Conservation (phyloP, 1,140 invertebrate genomes). For the Micrasema longulum region DNA sequence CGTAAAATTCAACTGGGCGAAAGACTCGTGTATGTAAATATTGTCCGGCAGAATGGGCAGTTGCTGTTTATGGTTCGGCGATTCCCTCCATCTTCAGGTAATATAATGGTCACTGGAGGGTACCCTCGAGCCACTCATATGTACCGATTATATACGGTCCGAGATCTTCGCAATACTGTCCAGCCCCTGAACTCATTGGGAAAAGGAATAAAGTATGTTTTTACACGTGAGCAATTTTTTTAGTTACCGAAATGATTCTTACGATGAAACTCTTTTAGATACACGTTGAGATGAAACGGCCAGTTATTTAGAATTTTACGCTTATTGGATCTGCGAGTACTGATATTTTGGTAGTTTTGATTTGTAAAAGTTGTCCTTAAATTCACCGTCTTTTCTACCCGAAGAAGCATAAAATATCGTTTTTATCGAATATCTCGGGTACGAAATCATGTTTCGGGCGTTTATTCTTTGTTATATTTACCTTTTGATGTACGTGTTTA, state of each 20-base stretch:
- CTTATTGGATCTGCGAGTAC: background rate
- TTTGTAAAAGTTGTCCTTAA: background rate
- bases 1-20: constrained; percentile 43
- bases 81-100: constrained; percentile 5
- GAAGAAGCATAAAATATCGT: background rate
- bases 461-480: no score
- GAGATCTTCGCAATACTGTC: background rate
- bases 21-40: constrained; percentile 51
- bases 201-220: no score
- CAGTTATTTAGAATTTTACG: constrained; percentile 12
- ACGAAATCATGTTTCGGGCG: no score
- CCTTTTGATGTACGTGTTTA: no score
- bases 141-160: background rate
- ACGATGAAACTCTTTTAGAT: no score
- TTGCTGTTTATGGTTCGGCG: constrained; percentile 31
- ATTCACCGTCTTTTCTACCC: background rate
- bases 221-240: no score
- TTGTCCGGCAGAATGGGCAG: constrained; percentile 43
- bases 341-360: background rate
- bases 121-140: background rate
- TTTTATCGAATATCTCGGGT: no score
- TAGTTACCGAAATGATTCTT: no score
- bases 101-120: constrained; percentile 32
- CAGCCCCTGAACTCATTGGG: background rate
- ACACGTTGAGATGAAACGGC: background rate